phyloP scores from a whole-genome alignment of 2,113 vertebrate genomes.

The Mungos mungo region DNA sequence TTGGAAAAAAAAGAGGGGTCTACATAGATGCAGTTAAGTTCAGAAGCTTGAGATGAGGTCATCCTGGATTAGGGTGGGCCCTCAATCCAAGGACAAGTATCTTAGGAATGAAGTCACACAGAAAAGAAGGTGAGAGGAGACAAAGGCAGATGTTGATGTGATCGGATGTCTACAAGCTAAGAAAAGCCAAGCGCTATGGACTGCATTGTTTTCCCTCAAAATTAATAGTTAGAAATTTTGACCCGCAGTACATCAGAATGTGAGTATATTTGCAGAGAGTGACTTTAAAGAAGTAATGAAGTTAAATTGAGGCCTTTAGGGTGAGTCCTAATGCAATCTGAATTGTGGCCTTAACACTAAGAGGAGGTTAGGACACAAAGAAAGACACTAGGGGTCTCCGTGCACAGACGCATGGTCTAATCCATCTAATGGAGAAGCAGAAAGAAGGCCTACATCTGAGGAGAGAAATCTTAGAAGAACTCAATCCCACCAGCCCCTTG shows the following conservation, averaged over 20 bases:
- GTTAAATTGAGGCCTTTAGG: neutral
- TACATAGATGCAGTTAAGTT: neutral
- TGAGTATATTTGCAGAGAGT: neutral
- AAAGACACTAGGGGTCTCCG: neutral
- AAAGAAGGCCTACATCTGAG: neutral
- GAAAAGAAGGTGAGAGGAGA: neutral
- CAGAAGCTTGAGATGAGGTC: neutral
- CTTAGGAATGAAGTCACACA: neutral
- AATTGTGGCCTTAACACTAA: neutral
- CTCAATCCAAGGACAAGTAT: neutral
- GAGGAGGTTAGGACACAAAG: neutral
- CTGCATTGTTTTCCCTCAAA: neutral
- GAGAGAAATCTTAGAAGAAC: neutral
- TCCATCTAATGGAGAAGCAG: neutral
- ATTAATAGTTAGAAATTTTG: neutral
- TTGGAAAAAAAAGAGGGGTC: neutral
- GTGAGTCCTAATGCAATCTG: neutral
- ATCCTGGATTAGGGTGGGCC: neutral
- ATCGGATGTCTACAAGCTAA: neutral
- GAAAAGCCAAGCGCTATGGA: neutral
- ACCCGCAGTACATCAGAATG: neutral
- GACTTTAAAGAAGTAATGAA: neutral
- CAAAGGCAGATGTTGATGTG: neutral
- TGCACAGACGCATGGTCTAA: accelerated
- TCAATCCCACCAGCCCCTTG: accelerated